Conservation (phyloP, 2,113 vertebrate species). For the Macrotis lagotis region DNA sequence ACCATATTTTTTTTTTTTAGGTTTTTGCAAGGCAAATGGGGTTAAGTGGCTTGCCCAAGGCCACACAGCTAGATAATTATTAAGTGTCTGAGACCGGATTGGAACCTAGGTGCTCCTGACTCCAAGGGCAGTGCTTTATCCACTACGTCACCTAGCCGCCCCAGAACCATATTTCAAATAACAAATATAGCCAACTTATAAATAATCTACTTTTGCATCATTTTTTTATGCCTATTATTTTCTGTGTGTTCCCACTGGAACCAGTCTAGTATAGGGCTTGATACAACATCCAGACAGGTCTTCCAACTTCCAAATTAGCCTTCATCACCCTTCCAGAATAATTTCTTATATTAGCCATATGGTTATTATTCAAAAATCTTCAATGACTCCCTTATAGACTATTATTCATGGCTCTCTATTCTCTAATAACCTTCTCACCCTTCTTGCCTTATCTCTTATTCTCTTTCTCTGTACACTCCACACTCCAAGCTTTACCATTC, state of each 20-base stretch:
- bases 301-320: neutral
- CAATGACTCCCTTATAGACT: neutral
- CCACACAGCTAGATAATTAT: too few species aligned
- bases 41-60: too few species aligned
- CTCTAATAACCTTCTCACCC: neutral
- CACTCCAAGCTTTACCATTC: neutral
- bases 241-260: neutral
- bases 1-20: too few species aligned
- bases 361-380: neutral
- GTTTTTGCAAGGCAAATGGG: too few species aligned
- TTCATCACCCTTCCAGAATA: neutral
- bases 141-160: too few species aligned
- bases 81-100: too few species aligned
- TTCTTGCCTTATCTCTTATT: neutral
- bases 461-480: neutral
- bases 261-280: neutral
- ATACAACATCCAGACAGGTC: neutral
- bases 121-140: too few species aligned
- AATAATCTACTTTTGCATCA: neutral
- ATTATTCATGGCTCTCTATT: neutral
- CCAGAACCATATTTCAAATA: neutral
- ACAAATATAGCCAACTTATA: neutral
- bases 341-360: neutral
- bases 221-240: neutral
- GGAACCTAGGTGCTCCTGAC: too few species aligned